Conservation (phyloP, 1,140 invertebrate genomes). For the Brachionus manjavacas region DNA sequence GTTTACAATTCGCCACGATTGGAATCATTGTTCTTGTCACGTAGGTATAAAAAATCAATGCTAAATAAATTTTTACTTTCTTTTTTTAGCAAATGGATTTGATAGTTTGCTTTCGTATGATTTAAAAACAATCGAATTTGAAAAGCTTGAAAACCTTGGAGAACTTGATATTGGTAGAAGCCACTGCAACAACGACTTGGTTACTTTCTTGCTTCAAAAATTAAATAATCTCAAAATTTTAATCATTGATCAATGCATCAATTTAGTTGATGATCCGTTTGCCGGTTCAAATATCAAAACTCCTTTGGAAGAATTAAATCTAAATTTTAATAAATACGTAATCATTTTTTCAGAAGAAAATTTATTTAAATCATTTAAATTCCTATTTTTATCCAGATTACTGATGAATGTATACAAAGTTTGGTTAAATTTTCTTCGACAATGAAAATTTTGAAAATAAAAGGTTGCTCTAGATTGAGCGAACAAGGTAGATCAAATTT, state of each 20-base stretch:
- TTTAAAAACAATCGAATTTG: not conserved
- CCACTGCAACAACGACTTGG: not conserved
- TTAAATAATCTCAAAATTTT: not conserved
- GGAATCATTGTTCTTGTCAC: not conserved
- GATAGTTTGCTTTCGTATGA: not conserved
- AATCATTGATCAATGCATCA: not conserved
- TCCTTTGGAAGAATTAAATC: constrained; percentile 32
- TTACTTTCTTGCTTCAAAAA: not conserved
- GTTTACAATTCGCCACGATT: not conserved
- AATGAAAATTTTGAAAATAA: not conserved
- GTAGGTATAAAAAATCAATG: not conserved
- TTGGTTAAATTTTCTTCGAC: not conserved
- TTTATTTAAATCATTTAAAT: not conserved
- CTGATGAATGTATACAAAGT: not conserved
- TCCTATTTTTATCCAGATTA: not conserved
- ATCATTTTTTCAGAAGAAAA: not conserved
- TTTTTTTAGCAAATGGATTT: not conserved
- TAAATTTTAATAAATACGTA: constrained; percentile 22
- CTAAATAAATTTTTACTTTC: no score
- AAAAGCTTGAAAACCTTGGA: not conserved
- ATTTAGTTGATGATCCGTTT: not conserved
- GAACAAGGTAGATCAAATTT: not conserved
- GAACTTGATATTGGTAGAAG: not conserved
- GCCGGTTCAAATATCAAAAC: not conserved
- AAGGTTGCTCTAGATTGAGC: not conserved